Evolutionary conservation across 2,797 vertebrate species (phyloP), one percentile per base, ranked within the genome.

Genomic region (Phrynocephalus forsythii): DNA sequence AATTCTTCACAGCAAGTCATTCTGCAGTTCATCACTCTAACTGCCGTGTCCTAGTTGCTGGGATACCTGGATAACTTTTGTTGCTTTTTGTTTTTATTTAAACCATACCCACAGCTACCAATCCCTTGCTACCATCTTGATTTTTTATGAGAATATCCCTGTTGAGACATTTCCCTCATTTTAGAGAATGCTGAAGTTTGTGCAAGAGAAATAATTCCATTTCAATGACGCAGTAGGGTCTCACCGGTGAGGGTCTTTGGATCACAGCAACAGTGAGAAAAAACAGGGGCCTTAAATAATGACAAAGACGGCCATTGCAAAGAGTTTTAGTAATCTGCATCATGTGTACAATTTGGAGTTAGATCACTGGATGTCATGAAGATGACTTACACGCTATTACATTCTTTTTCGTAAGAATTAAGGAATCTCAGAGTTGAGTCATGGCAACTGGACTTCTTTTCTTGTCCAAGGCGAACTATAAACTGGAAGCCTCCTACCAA

Each of bases 141-240:
- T 48, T 13, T 24, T 24, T 33, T 20, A 30, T 24, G 10, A 13
- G 3, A 50, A 86, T 77, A 95, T 95, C 96, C 96, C 96, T 96
- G 95, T 56, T 91, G 95, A 56, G 93, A 92, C 96, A 96, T 96
- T 69, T 50, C 93, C 82, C 73, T 82, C 0, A 60, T 79, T 66
- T 71, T 81, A 80, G 48, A 78, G 79, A 68, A 73, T 28, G 89
- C 76, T 77, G 72, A 28, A 10, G 16, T 22, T 7, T 75, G 73
- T 72, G 5, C 15, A 18, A 44, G 13, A 4, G 44, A 75, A 4
- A 81, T 84, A 7, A 52, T 94, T 79, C 33, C 67, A 85, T 79
- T 72, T 84, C 87, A 93, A n/a, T 22, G 77, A 86, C 0, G 52
- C 86, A 69, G 38, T 38, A 71, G 63, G 16, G 28, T 83, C n/a